A percentile compares a stretch with the other conserved stretches of the same genome.
These are phyloP conservation scores for Lichenostomus cassidix DNA, from an alignment of 2,113 vertebrate genomes.

Conservation along the genomic window DNA sequence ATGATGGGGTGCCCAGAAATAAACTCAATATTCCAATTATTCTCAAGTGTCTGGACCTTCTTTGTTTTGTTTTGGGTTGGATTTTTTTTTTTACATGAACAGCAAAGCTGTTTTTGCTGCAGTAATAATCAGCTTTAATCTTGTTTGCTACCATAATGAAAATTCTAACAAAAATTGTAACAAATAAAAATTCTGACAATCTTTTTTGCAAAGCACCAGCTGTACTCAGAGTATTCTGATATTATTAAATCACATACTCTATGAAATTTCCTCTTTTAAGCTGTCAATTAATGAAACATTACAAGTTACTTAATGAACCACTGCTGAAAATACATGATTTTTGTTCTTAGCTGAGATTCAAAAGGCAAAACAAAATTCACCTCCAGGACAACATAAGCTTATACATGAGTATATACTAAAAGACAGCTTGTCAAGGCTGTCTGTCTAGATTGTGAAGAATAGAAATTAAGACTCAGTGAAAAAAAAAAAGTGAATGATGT, in stretches of 20 bases:
- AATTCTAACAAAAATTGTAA: neutral
- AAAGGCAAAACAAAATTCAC: neutral
- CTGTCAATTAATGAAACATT: neutral
- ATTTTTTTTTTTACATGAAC: neutral
- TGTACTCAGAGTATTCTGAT: neutral
- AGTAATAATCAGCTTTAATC: neutral
- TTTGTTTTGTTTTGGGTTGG: neutral
- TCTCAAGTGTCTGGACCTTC: neutral
- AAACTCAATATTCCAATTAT: constrained; percentile 25
- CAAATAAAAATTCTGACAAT: neutral
- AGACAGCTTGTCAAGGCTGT: neutral
- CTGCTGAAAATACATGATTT: neutral
- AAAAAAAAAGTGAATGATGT: neutral
- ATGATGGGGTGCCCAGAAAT: neutral
- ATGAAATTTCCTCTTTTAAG: neutral
- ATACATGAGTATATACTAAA: neutral
- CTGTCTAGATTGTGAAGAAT: neutral
- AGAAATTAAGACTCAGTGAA: neutral
- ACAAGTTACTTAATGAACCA: neutral
- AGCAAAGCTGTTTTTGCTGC: neutral
- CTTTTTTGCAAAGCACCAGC: neutral
- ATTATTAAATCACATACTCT: neutral
- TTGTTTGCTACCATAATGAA: neutral
- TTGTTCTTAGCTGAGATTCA: neutral
- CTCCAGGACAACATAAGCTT: neutral